Percentiles rank a stretch among this genome's conserved stretches.
Evolutionary conservation across 2,888 invertebrate genomes (phyloP).

Genomic region (Spilarctia lutea): DNA sequence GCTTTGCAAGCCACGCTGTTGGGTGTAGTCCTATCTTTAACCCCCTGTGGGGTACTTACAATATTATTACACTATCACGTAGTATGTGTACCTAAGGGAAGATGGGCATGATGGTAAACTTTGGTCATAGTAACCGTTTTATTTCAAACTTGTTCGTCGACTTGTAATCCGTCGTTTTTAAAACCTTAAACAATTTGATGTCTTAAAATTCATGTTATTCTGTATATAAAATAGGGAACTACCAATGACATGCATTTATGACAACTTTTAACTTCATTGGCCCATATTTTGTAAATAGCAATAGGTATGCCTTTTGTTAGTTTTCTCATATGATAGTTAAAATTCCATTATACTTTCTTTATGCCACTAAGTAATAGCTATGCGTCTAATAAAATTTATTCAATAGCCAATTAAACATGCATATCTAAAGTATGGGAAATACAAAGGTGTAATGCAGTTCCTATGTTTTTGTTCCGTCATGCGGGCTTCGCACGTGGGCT

Average conservation of each 20-base stretch:
- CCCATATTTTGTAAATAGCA: not conserved
- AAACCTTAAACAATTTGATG: not conserved
- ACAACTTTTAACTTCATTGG: not conserved
- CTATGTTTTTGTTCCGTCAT: constrained; percentile 73
- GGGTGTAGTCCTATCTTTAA: constrained; percentile 13
- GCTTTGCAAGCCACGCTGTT: constrained; percentile 41
- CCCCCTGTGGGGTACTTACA: not conserved
- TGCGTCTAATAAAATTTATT: constrained; percentile 31
- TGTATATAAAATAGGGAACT: no score
- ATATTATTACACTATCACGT: not conserved
- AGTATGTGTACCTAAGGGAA: not conserved
- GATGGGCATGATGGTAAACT: not conserved
- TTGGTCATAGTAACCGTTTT: not conserved
- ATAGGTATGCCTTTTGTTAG: not conserved
- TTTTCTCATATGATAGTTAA: not conserved
- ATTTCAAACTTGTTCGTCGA: not conserved
- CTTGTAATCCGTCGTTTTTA: not conserved
- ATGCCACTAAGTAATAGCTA: not conserved
- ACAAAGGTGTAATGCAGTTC: constrained; percentile 71
- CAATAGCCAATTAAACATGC: constrained; percentile 46
- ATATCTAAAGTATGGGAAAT: constrained; percentile 55
- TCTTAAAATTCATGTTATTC: not conserved
- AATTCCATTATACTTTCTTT: not conserved
- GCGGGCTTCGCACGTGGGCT: constrained; percentile 76
- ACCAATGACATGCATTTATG: not conserved